These are phyloP conservation scores for Hepsetus odoe DNA, from an alignment of 2,113 vertebrate genomes.

Conservation along the genomic window DNA sequence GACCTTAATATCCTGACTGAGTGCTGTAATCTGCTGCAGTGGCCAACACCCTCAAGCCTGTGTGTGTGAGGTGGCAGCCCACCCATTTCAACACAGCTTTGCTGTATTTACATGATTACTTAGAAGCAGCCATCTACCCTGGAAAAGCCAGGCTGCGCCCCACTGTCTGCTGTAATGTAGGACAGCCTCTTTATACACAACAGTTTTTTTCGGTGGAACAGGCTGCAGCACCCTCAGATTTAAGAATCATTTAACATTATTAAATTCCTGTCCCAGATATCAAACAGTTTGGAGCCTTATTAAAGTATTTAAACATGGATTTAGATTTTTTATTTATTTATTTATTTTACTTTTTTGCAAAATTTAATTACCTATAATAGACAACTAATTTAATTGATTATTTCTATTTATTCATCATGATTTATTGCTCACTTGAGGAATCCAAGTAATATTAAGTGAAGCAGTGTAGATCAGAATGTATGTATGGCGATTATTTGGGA, in stretches of 20 bases:
- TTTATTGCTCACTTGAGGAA: too few relatives aligned
- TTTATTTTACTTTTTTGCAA: too few relatives aligned
- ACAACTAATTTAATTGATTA: too few relatives aligned
- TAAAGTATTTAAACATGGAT: constrained; percentile 17
- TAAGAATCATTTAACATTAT: constrained; percentile 49
- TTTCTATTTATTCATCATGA: too few relatives aligned
- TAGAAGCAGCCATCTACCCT: constrained; percentile 43
- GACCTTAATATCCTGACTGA: constrained; percentile 66
- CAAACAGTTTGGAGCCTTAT: constrained; percentile 3
- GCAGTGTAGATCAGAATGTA: too few relatives aligned
- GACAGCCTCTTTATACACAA: constrained; percentile 21
- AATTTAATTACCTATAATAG: too few relatives aligned
- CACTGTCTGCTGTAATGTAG: constrained; percentile 47
- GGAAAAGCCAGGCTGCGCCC: constrained; percentile 22
- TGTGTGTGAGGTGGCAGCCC: not conserved
- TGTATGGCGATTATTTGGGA: too few relatives aligned
- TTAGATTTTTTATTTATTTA: not conserved
- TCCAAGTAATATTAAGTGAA: too few relatives aligned
- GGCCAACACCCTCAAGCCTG: constrained; percentile 39
- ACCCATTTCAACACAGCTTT: constrained; percentile 35
- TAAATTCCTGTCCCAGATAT: constrained; percentile 42
- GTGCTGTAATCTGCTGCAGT: constrained; percentile 64
- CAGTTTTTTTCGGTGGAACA: constrained; percentile 54
- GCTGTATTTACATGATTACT: constrained; percentile 38
- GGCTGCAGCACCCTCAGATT: constrained; percentile 34